These are phyloP conservation scores for Drosophila pegasa DNA, from an alignment of 2,888 invertebrate species.

Conservation along the genomic window DNA sequence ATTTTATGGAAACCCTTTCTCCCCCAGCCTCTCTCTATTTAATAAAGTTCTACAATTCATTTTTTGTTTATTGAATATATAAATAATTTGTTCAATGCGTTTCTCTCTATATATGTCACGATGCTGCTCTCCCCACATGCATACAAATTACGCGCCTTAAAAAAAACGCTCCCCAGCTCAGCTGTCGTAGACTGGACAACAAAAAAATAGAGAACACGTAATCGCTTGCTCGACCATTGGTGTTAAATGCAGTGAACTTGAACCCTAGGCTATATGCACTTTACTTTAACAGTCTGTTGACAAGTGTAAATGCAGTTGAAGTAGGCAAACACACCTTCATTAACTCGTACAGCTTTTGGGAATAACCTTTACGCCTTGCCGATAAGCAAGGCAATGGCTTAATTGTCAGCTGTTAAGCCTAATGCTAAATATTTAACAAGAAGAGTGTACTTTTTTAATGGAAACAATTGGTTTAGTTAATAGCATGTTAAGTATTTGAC, in stretches of 20 bases:
- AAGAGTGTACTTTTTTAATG: not conserved
- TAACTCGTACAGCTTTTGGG: not conserved
- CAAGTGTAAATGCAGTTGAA: not conserved
- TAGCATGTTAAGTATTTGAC: not conserved
- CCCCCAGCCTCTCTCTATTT: slow-evolving; percentile 30
- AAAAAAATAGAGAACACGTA: slow-evolving; percentile 42
- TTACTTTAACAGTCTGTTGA: not conserved
- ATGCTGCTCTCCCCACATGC: slow-evolving; percentile 38
- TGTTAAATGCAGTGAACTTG: slow-evolving; percentile 50
- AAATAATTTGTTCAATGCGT: slow-evolving; percentile 8
- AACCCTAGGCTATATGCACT: slow-evolving; percentile 30
- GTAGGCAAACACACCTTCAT: not conserved
- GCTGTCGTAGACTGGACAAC: slow-evolving; percentile 3
- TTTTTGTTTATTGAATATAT: slow-evolving; percentile 45
- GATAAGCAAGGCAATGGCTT: not conserved
- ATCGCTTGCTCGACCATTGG: slow-evolving; percentile 9
- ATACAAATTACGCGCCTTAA: slow-evolving; percentile 52
- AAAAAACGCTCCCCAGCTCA: slow-evolving; percentile 2
- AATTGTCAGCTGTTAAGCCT: not conserved
- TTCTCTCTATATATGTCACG: slow-evolving; percentile 20
- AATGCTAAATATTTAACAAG: not conserved
- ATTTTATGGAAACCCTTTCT: slow-evolving; percentile 15
- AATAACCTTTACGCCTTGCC: not conserved
- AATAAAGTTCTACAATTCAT: slow-evolving; percentile 62
- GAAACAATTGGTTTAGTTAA: too few species aligned